phyloP scores from a whole-genome alignment of 2,113 vertebrate genomes.

The Antechinus flavipes region DNA sequence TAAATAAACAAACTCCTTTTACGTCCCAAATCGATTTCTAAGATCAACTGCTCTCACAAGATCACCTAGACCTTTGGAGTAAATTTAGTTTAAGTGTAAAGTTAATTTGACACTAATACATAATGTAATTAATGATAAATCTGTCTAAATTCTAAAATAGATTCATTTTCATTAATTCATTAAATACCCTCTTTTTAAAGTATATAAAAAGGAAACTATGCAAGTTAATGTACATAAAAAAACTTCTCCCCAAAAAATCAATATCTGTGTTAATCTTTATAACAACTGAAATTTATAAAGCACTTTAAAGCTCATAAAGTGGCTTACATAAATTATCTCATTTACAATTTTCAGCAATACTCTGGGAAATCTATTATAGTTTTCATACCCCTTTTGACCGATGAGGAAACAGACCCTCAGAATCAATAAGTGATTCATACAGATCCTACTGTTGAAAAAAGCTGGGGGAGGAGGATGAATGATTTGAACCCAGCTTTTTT shows the following conservation, averaged over 20 bases:
- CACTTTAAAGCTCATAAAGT: background rate
- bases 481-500: background rate
- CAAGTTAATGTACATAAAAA: background rate
- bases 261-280: background rate
- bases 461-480: background rate
- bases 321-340: background rate
- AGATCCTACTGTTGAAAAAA: background rate
- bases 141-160: constrained; percentile 14
- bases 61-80: constrained; percentile 29
- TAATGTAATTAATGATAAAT: constrained; percentile 43
- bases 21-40: constrained; percentile 23
- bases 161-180: constrained; percentile 52
- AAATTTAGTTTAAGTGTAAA: constrained; percentile 47
- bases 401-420: background rate
- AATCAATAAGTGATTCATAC: background rate
- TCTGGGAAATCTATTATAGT: background rate
- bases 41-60: background rate
- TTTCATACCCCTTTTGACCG: background rate
- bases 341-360: background rate
- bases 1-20: background rate
- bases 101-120: constrained; percentile 15
- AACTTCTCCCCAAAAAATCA: background rate
- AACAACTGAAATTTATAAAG: background rate
- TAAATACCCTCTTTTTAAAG: constrained; percentile 55
- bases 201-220: background rate